Percentiles rank a stretch among this genome's conserved stretches.
Evolutionary conservation across 2,888 invertebrate genomes (phyloP).

Genomic region (Tortrix viridana): DNA sequence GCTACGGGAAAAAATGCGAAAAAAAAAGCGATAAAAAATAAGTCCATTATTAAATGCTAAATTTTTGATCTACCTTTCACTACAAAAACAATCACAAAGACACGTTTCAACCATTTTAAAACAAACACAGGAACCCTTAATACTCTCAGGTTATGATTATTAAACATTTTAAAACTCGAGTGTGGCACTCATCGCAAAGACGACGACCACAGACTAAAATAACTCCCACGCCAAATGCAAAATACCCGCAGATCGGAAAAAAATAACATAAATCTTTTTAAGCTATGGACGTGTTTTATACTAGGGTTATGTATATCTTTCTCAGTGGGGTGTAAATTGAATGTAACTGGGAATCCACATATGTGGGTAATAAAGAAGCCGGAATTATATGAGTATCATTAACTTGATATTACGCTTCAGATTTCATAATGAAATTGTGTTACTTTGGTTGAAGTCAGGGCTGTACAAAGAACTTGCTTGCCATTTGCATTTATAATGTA

Average conservation of each 20-base stretch:
- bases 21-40: no score
- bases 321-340: conserved; percentile 51
- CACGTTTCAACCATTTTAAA: conserved; percentile 19
- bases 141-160: conserved; percentile 46
- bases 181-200: conserved; percentile 47
- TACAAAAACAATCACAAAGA: not conserved
- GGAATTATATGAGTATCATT: conserved; percentile 46
- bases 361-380: conserved; percentile 50
- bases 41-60: no score
- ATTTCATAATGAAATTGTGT: conserved; percentile 41
- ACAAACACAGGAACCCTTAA: conserved; percentile 40
- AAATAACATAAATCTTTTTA: conserved; percentile 14
- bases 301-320: conserved; percentile 38
- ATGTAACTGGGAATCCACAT: conserved; percentile 49
- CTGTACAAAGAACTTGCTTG: not conserved
- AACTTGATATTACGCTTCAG: conserved; percentile 42
- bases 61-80: no score
- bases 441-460: conserved; percentile 19
- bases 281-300: conserved; percentile 43
- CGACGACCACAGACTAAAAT: conserved; percentile 45
- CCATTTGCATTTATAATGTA: not conserved
- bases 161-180: conserved; percentile 55
- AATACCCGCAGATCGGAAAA: conserved; percentile 8
- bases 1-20: no score
- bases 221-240: not conserved